Base-by-base conservation (phyloP, 2,888 invertebrate species). In the Scaptodrosophila latifasciaeformis region DNA sequence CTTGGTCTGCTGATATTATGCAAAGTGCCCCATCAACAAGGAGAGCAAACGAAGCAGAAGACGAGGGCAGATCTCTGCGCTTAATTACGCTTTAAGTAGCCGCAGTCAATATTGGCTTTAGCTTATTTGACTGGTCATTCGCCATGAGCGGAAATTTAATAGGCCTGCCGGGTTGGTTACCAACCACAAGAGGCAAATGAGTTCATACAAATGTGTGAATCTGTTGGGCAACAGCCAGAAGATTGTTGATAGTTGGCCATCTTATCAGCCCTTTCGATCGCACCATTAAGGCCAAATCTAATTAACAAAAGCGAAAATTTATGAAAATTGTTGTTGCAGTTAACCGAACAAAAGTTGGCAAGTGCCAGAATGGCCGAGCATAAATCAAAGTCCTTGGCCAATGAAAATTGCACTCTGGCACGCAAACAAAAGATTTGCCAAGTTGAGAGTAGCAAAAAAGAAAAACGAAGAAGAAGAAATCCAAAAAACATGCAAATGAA, bases 71-170 rank as follows among this genome's bases (percentile, higher is more conserved):
- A 44, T n/a, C 15, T 37, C 24, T 24, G 39, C 59, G 67, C 60
- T 70, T 70, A 71, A 70, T 65, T 75, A 63, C 75, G 57, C 58
- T 66, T 66, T 66, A 66, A 75, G 72, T 63, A 63, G 71, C 67
- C 67, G 60, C 70, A 57, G 59, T 63, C 60, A 69, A 69, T 70
- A 62, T 67, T 62, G 67, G 40, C 49, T 51, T 55, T 62, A 49
- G 62, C 57, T 62, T 54, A 62, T 59, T 55, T 59, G 49, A 34
- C 30, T 19, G 34, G 7, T 18, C 42, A 39, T 45, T 45, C 15
- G 19, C 35, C n/a, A n/a, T n/a, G n/a, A 45, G 39, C 54, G 59
- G 62, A 65, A 63, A 69, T 61, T 57, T 53, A 65, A 68, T 71
- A 65, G 64, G 34, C 34, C 37, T 31, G 27, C 1, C 24, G 37